Evolutionary conservation across 2,888 invertebrate species (phyloP), one percentile per base, ranked within the genome.

Genomic region (Orchesella flavescens): DNA sequence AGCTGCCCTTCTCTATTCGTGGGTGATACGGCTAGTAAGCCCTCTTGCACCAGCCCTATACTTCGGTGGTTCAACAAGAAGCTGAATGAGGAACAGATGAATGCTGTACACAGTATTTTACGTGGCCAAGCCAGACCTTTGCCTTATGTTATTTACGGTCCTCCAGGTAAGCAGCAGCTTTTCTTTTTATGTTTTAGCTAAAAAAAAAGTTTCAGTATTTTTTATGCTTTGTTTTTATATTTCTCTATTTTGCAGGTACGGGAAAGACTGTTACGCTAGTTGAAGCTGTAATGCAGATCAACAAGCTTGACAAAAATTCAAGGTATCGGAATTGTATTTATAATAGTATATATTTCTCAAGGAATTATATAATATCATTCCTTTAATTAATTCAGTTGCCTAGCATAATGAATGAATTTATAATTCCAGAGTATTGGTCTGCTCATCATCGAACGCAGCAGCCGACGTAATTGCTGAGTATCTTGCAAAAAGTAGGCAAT

Each of bases 391-490:
- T n/a, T n/a, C n/a, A n/a, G n/a, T n/a, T n/a, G n/a, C n/a, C n/a
- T n/a, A n/a, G n/a, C n/a, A n/a, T n/a, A n/a, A n/a, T n/a, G n/a
- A n/a, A n/a, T n/a, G n/a, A n/a, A n/a, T n/a, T n/a, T n/a, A n/a
- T n/a, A n/a, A 7, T 34, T 34, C 7, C 81, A 92, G 96, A 87
- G 92, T 98, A 82, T 90, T 98, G 72, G 93, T 97, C 19, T 95
- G 94, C 55, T 93, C 97, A 0, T 97, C 98, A 0, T 97, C 97
- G 0, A 98, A 98, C 90, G 96, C 96, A 90, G 95, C 97, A 3
- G 95, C 97, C 0, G 96, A 98, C 92, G 92, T 97, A 75, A 92
- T 98, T 75, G 93, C 95, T n/a, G 93, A 94, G 88, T 92, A 95
- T 86, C 91, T 97, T n/a, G 92, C 96, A 83, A 91, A 93, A 73